phyloP scores from a whole-genome alignment of 2,113 vertebrate species.

The Sterna hirundo region DNA sequence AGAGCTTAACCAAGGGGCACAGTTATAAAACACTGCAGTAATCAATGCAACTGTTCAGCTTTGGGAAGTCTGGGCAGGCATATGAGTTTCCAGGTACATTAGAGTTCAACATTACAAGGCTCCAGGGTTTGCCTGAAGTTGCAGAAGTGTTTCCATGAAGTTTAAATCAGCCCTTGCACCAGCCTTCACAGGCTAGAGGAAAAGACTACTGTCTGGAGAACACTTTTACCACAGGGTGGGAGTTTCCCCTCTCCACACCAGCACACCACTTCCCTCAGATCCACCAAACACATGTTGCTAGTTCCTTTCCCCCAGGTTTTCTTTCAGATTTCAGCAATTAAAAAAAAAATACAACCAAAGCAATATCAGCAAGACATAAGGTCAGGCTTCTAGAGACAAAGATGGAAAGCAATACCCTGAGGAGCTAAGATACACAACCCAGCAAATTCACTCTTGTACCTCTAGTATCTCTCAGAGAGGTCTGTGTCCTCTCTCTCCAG shows the following conservation, averaged over 20 bases:
- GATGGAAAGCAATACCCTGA: not conserved
- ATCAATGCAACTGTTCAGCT: not conserved
- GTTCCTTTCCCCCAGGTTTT: not conserved
- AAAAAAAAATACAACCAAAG: not conserved
- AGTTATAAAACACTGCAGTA: not conserved
- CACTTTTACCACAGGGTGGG: not conserved
- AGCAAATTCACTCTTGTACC: not conserved
- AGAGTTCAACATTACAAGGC: not conserved
- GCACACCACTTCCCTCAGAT: not conserved
- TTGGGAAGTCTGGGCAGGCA: not conserved
- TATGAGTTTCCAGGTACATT: not conserved
- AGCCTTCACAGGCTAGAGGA: not conserved
- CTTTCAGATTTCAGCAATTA: not conserved
- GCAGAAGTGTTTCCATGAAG: not conserved
- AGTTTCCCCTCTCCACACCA: not conserved
- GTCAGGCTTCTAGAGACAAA: not conserved
- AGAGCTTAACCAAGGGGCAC: not conserved
- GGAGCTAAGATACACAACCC: not conserved
- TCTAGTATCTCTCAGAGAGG: not conserved
- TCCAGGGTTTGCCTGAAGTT: not conserved
- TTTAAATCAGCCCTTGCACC: not conserved
- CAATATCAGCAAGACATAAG: not conserved
- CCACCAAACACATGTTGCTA: rapidly evolving
- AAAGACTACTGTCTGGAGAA: not conserved
- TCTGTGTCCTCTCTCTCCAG: not conserved